phyloP scores from a whole-genome alignment of 1,140 invertebrate genomes.

The Brachystomella parvula region DNA sequence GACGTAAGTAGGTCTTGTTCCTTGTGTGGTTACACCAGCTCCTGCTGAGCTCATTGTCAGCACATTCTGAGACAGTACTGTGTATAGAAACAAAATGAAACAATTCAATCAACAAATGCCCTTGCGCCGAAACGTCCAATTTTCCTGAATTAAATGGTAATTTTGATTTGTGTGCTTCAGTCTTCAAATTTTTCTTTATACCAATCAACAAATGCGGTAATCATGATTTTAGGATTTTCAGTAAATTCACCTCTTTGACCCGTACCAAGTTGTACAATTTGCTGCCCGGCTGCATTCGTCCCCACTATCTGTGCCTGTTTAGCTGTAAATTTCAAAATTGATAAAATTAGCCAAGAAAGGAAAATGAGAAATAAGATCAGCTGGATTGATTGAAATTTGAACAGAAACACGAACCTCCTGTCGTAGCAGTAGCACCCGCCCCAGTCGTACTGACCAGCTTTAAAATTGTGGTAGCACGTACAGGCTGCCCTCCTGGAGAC shows the following conservation, averaged over 20 bases:
- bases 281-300: constrained; percentile 26
- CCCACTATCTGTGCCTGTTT: not conserved
- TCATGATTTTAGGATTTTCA: too few relatives aligned
- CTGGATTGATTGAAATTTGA: too few relatives aligned
- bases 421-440: not conserved
- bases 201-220: too few relatives aligned
- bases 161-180: not conserved
- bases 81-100: not conserved
- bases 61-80: not conserved
- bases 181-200: too few relatives aligned
- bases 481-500: not conserved
- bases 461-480: not conserved
- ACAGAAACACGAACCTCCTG: not conserved
- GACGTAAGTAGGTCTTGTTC: not conserved
- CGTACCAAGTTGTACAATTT: constrained; percentile 21
- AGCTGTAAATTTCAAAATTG: not conserved
- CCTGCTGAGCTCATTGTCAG: not conserved
- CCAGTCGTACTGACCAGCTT: not conserved
- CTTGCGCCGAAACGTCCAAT: not conserved
- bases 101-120: not conserved
- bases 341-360: not conserved
- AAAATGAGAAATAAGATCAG: too few relatives aligned
- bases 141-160: not conserved
- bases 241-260: constrained; percentile 8
- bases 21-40: not conserved